Conservation (phyloP, 2,113 vertebrate genomes). For the Myodes glareolus region DNA sequence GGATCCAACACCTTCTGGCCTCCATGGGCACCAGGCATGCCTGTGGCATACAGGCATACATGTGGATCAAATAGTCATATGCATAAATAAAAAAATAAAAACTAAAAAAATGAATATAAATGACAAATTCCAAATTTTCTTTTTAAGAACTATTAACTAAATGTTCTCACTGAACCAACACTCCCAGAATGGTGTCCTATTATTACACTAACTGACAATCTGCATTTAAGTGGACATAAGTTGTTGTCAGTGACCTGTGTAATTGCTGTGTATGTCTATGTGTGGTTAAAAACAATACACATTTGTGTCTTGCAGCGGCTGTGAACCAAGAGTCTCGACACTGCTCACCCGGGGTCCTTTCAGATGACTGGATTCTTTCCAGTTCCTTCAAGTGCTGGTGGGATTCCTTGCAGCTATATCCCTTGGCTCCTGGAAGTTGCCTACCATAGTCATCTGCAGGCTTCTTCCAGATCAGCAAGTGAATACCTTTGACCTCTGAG, state of each 20-base stretch:
- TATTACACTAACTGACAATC: not conserved
- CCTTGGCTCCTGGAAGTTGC: not conserved
- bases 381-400: not conserved
- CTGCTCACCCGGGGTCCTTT: not conserved
- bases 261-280: not conserved
- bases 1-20: not conserved
- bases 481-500: not conserved
- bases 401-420: not conserved
- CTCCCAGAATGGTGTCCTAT: fast-evolving
- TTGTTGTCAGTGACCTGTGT: not conserved
- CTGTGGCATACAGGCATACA: not conserved
- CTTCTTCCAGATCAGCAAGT: not conserved
- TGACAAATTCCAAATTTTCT: not conserved
- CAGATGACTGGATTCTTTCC: too few species aligned
- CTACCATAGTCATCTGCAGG: fast-evolving
- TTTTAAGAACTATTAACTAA: not conserved
- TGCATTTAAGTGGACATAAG: not conserved
- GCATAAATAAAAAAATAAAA: not conserved
- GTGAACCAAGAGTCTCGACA: not conserved
- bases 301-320: not conserved
- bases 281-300: not conserved
- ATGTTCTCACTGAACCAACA: not conserved
- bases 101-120: not conserved
- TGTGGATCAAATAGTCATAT: not conserved
- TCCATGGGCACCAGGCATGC: not conserved